A percentile compares a stretch with the other conserved stretches of the same genome.
These are phyloP conservation scores for Drosophila tristis DNA, from an alignment of 1,140 invertebrate genomes.

Conservation along the genomic window DNA sequence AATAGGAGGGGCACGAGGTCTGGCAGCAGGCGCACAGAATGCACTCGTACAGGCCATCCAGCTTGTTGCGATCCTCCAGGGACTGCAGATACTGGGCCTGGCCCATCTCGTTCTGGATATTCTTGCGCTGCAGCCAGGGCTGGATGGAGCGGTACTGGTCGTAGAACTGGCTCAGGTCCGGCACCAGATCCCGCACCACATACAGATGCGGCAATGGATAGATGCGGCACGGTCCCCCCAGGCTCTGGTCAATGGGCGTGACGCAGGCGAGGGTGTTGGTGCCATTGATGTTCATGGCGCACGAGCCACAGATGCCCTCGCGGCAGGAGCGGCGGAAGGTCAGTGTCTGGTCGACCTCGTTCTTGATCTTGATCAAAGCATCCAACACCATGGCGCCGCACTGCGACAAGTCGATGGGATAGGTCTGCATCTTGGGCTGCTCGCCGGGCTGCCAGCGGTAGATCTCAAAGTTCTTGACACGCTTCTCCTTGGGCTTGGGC, in stretches of 20 bases:
- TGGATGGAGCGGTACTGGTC: constrained; percentile 96
- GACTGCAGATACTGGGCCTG: constrained; percentile 92
- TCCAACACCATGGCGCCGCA: constrained; percentile 99
- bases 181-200: constrained; percentile 97
- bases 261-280: constrained; percentile 96
- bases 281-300: constrained; percentile 99
- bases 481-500: constrained; percentile 4
- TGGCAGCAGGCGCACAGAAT: constrained; percentile 99
- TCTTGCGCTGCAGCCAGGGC: constrained; percentile 95
- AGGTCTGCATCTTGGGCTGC: constrained; percentile 95
- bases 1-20: constrained; percentile 97
- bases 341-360: constrained; percentile 97
- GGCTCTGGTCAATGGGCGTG: constrained; percentile 37
- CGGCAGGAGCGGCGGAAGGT: constrained; percentile 97
- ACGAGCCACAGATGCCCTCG: constrained; percentile 99
- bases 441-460: constrained; percentile 96
- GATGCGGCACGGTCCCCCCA: constrained; percentile 64
- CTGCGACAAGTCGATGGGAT: constrained; percentile 94
- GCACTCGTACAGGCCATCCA: constrained; percentile 98
- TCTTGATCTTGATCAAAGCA: constrained; percentile 98
- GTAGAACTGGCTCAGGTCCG: constrained; percentile 97
- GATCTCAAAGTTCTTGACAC: constrained; percentile 92
- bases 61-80: constrained; percentile 93
- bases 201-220: constrained; percentile 99
- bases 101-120: constrained; percentile 87